These are phyloP conservation scores for Esperia sulphurella DNA, from an alignment of 2,888 invertebrate species.

Conservation along the genomic window DNA sequence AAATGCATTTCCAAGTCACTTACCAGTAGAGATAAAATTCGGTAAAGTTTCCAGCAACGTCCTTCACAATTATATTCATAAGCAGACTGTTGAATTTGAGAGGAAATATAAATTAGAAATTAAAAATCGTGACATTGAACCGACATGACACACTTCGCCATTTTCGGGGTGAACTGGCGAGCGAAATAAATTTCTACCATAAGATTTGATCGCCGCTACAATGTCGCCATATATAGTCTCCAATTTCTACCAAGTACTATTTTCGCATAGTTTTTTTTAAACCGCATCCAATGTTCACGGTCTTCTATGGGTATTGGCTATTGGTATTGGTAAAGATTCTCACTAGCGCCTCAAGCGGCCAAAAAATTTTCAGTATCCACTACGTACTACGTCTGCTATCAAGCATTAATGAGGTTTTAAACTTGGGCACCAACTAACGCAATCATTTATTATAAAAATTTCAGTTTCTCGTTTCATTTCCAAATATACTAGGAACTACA, in stretches of 20 bases:
- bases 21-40: conserved; percentile 20
- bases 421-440: too few species aligned
- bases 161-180: conserved; percentile 41
- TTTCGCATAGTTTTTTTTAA: too few species aligned
- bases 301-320: too few species aligned
- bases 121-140: conserved; percentile 39
- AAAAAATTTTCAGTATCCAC: too few species aligned
- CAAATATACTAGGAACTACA: too few species aligned
- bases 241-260: neutral
- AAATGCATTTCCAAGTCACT: conserved; percentile 12
- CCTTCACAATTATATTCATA: conserved; percentile 16
- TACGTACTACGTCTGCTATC: too few species aligned
- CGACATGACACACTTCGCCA: conserved; percentile 55
- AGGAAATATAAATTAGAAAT: conserved; percentile 25
- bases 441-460: too few species aligned
- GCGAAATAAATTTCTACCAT: neutral
- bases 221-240: conserved; percentile 2
- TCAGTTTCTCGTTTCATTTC: too few species aligned
- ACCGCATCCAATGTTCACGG: too few species aligned
- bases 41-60: conserved; percentile 5
- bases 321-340: too few species aligned
- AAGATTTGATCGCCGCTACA: neutral
- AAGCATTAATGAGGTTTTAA: too few species aligned
- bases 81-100: conserved; percentile 21
- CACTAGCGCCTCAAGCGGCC: too few species aligned